Evolutionary conservation across 2,888 invertebrate genomes (phyloP).

Genomic region (Drosophila paramelanica): DNA sequence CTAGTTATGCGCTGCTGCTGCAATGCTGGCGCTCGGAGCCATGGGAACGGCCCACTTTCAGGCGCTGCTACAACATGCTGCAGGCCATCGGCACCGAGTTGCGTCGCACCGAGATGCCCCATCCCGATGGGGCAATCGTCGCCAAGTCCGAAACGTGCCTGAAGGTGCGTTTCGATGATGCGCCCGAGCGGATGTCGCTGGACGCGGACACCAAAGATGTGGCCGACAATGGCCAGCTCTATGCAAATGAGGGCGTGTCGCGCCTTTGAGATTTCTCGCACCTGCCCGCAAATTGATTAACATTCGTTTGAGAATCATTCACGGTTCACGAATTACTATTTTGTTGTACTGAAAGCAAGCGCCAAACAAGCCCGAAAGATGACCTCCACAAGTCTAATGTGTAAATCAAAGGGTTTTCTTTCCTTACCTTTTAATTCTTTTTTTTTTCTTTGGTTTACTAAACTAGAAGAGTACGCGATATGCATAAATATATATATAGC

Average conservation of each 20-base stretch:
- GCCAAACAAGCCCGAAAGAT: slow-evolving; percentile 11
- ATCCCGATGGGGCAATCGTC: neutral
- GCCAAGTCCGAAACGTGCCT: slow-evolving; percentile 27
- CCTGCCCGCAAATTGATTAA: slow-evolving; percentile 9
- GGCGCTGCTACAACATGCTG: slow-evolving; percentile 88
- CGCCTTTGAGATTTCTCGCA: slow-evolving; percentile 59
- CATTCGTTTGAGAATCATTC: slow-evolving; percentile 10
- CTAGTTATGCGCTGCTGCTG: slow-evolving; percentile 93
- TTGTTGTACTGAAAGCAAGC: slow-evolving; percentile 36
- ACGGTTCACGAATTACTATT: slow-evolving; percentile 15
- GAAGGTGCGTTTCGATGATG: slow-evolving; percentile 64
- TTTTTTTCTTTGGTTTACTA: slow-evolving; percentile 5
- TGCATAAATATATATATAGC: neutral
- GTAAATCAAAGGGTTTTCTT: slow-evolving; percentile 16
- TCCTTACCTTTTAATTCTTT: neutral
- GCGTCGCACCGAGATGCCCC: slow-evolving; percentile 46
- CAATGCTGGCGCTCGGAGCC: slow-evolving; percentile 95
- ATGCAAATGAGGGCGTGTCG: slow-evolving; percentile 79
- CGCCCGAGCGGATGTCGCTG: slow-evolving; percentile 36
- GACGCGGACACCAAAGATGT: slow-evolving; percentile 44
- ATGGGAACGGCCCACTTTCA: slow-evolving; percentile 94
- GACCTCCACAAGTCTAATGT: slow-evolving; percentile 20
- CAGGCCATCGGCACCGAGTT: slow-evolving; percentile 76
- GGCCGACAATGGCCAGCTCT: slow-evolving; percentile 56
- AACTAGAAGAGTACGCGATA: slow-evolving; percentile 9